Evolutionary conservation across 1,140 invertebrate species (phyloP).

Genomic region (Pseudomyrmex concolor): DNA sequence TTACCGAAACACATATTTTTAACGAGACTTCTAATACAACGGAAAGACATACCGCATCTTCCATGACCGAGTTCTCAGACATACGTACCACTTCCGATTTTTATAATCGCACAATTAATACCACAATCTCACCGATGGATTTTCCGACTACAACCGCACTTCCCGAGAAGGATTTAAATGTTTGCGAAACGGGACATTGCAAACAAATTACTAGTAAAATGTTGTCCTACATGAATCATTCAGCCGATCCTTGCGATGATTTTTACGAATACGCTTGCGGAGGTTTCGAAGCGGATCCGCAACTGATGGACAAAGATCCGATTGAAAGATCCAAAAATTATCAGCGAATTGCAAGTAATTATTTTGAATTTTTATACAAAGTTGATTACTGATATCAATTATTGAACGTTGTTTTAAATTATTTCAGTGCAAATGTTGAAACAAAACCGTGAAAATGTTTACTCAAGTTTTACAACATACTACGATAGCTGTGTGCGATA

Average conservation of each 20-base stretch:
- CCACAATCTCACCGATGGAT: neutral
- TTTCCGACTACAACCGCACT: neutral
- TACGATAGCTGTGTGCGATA: constrained; percentile 73
- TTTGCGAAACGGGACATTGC: constrained; percentile 71
- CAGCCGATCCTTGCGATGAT: constrained; percentile 88
- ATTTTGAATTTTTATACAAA: neutral
- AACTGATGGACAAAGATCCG: constrained; percentile 65
- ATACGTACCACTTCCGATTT: neutral
- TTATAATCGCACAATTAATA: neutral
- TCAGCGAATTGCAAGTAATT: constrained; percentile 67
- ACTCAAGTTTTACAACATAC: constrained; percentile 56
- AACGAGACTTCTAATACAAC: neutral
- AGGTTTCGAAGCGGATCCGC: constrained; percentile 78
- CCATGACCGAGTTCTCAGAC: too few relatives aligned
- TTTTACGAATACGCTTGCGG: constrained; percentile 88
- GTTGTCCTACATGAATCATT: constrained; percentile 84
- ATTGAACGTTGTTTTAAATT: constrained; percentile 6
- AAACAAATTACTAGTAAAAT: constrained; percentile 80
- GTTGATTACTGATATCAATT: neutral
- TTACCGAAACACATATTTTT: neutral
- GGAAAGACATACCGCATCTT: neutral
- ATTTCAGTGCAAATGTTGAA: constrained; percentile 71
- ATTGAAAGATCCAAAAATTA: constrained; percentile 41
- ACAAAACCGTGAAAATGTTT: constrained; percentile 43
- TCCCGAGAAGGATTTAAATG: constrained; percentile 7